Conservation (phyloP, 2,797 vertebrate species). For the Coregonus ussuriensis region DNA sequence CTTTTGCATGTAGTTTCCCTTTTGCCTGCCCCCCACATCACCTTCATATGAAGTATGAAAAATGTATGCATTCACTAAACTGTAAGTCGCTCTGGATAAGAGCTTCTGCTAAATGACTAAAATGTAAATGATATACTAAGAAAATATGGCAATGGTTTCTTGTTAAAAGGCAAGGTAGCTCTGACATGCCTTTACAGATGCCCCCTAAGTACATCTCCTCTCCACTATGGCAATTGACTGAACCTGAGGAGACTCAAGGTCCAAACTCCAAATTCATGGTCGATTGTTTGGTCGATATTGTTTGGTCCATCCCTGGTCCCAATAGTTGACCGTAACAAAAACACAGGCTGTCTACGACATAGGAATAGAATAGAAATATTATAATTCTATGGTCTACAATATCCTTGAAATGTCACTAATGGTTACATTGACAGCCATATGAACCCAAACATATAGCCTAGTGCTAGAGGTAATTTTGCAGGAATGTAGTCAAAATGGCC, state of each 20-base stretch:
- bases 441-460: conserved; percentile 3
- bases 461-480: conserved; percentile 47
- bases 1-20: conserved; percentile 53
- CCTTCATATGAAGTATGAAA: not conserved
- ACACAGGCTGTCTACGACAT: not conserved
- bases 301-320: not conserved
- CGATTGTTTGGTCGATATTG: too few relatives aligned
- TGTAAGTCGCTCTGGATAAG: too few relatives aligned
- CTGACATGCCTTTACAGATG: conserved; percentile 14
- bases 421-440: conserved; percentile 21
- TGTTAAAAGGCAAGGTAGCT: conserved; percentile 23
- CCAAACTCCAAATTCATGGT: conserved; percentile 4
- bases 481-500: conserved; percentile 52
- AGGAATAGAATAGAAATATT: too few relatives aligned
- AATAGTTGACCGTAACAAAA: not conserved
- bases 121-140: conserved; percentile 8
- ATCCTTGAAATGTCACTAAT: conserved; percentile 18
- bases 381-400: too few relatives aligned
- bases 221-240: not conserved
- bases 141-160: conserved; percentile 13
- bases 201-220: not conserved
- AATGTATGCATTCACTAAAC: too few relatives aligned
- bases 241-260: not conserved
- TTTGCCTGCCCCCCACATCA: conserved; percentile 19
- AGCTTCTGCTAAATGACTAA: too few relatives aligned